These are phyloP conservation scores for Mesorhabditis sp. DNA, from an alignment of 2,888 invertebrate genomes.

Conservation along the genomic window DNA sequence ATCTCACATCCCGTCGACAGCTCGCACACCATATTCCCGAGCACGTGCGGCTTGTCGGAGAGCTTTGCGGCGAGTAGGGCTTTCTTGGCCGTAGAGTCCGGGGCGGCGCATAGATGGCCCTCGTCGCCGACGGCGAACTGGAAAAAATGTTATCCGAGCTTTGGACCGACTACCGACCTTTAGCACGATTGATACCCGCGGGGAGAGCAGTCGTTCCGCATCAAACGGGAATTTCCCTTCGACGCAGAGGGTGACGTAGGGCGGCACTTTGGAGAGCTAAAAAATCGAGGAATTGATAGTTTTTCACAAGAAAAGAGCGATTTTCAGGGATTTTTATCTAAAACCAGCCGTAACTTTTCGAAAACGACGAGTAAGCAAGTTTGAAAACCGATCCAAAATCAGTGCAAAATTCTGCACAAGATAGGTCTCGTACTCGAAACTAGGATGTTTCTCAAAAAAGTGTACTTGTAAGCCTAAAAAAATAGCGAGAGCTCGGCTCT, in stretches of 20 bases:
- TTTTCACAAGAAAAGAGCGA: not conserved
- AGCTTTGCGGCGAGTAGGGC: slow-evolving; percentile 43
- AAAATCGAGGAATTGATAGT: not conserved
- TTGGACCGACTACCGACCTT: slow-evolving; percentile 38
- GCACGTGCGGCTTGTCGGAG: slow-evolving; percentile 28
- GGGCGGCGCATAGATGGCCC: slow-evolving; percentile 49
- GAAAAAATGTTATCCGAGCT: not conserved
- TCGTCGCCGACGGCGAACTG: slow-evolving; percentile 28
- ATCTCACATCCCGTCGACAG: slow-evolving; percentile 52
- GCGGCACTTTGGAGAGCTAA: slow-evolving; percentile 33
- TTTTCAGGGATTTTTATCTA: too few relatives aligned
- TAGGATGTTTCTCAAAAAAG: too few relatives aligned
- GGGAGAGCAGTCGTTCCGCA: slow-evolving; percentile 34
- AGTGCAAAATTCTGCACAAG: too few relatives aligned
- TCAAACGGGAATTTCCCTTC: slow-evolving; percentile 43
- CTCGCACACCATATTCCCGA: slow-evolving; percentile 50
- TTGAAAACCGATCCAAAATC: too few relatives aligned
- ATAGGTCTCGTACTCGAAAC: too few relatives aligned
- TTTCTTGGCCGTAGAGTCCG: slow-evolving; percentile 48
- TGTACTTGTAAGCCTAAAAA: too few relatives aligned
- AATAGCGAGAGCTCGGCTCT: too few relatives aligned
- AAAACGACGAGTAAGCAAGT: too few relatives aligned
- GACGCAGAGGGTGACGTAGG: slow-evolving; percentile 46
- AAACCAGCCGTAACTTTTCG: too few relatives aligned
- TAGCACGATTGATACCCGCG: slow-evolving; percentile 40